Evolutionary conservation across 2,888 invertebrate species (phyloP).

Genomic region (Willowsia nigromaculata): DNA sequence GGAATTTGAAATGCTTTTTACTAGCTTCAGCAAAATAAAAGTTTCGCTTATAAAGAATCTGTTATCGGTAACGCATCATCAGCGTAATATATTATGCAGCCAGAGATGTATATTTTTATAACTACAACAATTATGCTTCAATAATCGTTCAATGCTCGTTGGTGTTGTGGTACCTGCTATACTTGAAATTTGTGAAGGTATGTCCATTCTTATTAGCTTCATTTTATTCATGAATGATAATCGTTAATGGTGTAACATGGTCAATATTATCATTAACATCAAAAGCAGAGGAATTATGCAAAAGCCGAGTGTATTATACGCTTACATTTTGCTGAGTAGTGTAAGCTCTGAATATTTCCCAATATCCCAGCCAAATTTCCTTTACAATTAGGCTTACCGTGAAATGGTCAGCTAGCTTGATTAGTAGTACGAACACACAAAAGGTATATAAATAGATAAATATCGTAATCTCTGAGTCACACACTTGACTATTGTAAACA

Average conservation of each 20-base stretch:
- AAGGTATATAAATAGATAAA: background rate
- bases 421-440: background rate
- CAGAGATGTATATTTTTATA: background rate
- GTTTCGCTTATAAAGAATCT: background rate
- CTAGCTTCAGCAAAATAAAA: background rate
- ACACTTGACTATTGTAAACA: conserved; percentile 36
- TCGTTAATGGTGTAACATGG: background rate
- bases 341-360: background rate
- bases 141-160: background rate
- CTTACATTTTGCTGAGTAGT: background rate
- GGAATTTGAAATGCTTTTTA: background rate
- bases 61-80: background rate
- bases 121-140: background rate
- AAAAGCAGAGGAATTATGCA: background rate
- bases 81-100: background rate
- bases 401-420: background rate
- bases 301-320: background rate
- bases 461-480: conserved; percentile 30
- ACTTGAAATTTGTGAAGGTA: background rate
- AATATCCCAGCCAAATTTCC: background rate
- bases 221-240: conserved; percentile 18
- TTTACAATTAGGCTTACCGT: background rate
- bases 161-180: background rate
- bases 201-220: background rate
- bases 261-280: background rate